Evolutionary conservation across 2,888 invertebrate genomes (phyloP), one percentile per base, ranked within the genome.

Genomic region (Alsophila aescularia): DNA sequence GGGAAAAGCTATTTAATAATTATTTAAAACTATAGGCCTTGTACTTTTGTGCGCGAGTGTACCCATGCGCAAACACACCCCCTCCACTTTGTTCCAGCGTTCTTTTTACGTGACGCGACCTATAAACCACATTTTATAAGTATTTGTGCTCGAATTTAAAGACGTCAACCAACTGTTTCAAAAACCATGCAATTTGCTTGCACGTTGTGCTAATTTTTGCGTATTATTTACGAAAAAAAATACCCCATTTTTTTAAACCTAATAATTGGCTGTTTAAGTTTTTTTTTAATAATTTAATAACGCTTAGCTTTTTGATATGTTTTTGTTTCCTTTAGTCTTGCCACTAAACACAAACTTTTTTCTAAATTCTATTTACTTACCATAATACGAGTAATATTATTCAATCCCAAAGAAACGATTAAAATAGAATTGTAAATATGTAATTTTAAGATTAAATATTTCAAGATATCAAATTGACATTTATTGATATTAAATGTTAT

Each of bases 281-380:
- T n/a, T n/a, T n/a, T n/a, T n/a, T n/a, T n/a, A n/a, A n/a, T n/a
- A n/a, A 6, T 24, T 24, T 24, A 24, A 24, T 24, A 24, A n/a
- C n/a, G n/a, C n/a, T 24, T 7, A 24, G 8, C 24, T 24, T 24
- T 58, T 48, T 67, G 70, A 72, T 73, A 72, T 62, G 62, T 62
- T 56, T 62, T 16, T n/a, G 24, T 41, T 41, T 29, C 12, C 2
- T 29, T 35, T 42, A 50, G 41, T 50, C 49, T 42, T 35, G 34
- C 49, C 8, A 37, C 2, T 37, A 7, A 37, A 37, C 6, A 21
- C 12, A 2, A 21, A 9, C 2, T 12, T n/a, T 21, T 37, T 16
- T 16, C 16, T 37, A 12, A 21, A 12, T 21, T 21, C 18, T 7
- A 13, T 21, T 37, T 40, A 14, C 10, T 27, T 8, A 14, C 6